phyloP scores from a whole-genome alignment of 2,888 invertebrate genomes.

The Blastobasis adustella region DNA sequence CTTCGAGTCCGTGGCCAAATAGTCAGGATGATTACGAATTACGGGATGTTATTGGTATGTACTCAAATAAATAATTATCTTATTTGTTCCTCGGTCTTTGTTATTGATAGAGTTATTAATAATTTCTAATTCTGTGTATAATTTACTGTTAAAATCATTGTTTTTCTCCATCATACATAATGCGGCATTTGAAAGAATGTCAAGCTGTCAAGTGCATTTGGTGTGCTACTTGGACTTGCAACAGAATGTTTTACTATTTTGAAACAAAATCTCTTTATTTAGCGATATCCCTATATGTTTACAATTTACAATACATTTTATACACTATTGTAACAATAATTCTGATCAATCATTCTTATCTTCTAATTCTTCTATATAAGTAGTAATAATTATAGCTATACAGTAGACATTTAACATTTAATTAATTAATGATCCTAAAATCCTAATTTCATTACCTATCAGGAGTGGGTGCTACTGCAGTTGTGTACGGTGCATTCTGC shows the following conservation, averaged over 20 bases:
- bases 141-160: neutral
- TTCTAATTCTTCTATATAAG: neutral
- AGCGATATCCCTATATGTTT: too few relatives aligned
- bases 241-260: too few relatives aligned
- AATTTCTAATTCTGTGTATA: neutral
- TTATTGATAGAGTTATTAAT: too few relatives aligned
- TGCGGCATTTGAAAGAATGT: too few relatives aligned
- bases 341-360: neutral
- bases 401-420: neutral
- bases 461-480: slow-evolving; percentile 98
- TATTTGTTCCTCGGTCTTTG: too few relatives aligned
- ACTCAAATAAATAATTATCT: neutral
- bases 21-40: slow-evolving; percentile 94
- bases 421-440: too few relatives aligned
- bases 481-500: slow-evolving; percentile 95
- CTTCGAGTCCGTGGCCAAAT: slow-evolving; percentile 86
- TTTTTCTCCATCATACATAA: too few relatives aligned
- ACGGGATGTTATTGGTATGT: slow-evolving; percentile 93
- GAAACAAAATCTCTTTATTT: too few relatives aligned
- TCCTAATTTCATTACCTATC: slow-evolving; percentile 1
- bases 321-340: neutral
- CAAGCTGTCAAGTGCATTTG: too few relatives aligned
- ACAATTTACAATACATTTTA: too few relatives aligned
- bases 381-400: neutral
- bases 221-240: too few relatives aligned